A percentile compares a stretch with the other conserved stretches of the same genome.
Evolutionary conservation across 2,797 vertebrate species (phyloP).

Genomic region (Gastrophryne carolinensis): DNA sequence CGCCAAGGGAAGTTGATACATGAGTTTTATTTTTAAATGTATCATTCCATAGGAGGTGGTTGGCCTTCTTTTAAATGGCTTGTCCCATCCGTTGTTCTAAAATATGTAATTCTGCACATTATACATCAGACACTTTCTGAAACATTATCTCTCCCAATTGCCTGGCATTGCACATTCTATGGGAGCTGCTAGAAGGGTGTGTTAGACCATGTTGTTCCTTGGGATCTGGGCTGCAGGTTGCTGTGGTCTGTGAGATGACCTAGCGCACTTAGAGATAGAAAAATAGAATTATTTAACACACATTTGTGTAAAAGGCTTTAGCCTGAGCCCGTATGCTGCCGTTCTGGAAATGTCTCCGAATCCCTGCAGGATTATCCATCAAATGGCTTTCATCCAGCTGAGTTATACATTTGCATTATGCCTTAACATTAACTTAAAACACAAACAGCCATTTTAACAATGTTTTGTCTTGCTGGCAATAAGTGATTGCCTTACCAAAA

Average conservation of each 20-base stretch:
- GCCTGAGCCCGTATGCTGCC: conserved; percentile 53
- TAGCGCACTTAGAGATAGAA: conserved; percentile 1
- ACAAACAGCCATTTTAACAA: conserved; percentile 14
- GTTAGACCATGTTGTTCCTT: neutral
- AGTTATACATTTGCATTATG: conserved; percentile 50
- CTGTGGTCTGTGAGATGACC: neutral
- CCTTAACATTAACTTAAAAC: conserved; percentile 29
- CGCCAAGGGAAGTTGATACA: no score
- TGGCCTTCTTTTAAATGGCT: no score
- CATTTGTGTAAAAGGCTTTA: conserved; percentile 38
- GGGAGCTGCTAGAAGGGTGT: neutral
- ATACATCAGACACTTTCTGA: no score
- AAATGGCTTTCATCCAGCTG: conserved; percentile 49
- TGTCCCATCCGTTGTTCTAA: no score
- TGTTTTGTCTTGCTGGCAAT: conserved; percentile 24
- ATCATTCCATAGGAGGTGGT: no score
- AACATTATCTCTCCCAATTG: no score
- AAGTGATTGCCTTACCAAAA: neutral
- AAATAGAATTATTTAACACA: neutral
- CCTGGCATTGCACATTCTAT: no score
- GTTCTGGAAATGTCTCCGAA: conserved; percentile 41
- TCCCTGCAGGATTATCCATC: conserved; percentile 54
- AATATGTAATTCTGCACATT: no score
- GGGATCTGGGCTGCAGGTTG: neutral
- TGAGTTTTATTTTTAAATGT: no score